Evolutionary conservation across 2,113 vertebrate species (phyloP).

Genomic region (Solenodon paradoxus): DNA sequence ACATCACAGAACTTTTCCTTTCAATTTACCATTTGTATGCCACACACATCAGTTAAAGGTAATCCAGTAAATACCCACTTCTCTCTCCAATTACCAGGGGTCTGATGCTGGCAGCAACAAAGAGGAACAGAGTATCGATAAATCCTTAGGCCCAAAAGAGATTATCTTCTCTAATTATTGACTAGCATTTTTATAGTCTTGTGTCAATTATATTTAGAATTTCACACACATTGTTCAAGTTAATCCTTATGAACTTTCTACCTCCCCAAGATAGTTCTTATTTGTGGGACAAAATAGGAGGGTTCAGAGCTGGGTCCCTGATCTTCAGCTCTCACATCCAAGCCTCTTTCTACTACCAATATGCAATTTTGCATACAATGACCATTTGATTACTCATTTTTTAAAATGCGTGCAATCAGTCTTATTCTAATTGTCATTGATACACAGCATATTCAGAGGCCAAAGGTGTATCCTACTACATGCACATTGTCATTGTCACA

Average conservation of each 20-base stretch:
- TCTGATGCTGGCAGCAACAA: neutral
- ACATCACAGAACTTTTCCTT: neutral
- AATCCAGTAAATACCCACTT: neutral
- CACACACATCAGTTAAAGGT: neutral
- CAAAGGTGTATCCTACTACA: neutral
- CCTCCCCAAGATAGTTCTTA: neutral
- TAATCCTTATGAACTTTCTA: neutral
- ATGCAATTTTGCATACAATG: slow-evolving; percentile 33
- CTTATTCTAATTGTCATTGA: neutral
- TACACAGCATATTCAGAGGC: neutral
- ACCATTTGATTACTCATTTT: slow-evolving; percentile 52
- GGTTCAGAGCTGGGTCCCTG: neutral
- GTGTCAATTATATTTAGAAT: neutral
- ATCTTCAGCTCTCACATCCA: slow-evolving; percentile 4
- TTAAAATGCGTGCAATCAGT: neutral
- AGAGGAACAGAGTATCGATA: neutral
- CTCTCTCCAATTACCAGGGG: neutral
- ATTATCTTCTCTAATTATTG: neutral
- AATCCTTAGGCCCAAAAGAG: slow-evolving; percentile 23
- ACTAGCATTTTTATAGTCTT: neutral
- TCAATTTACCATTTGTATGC: neutral
- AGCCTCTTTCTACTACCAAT: neutral
- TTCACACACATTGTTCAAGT: neutral
- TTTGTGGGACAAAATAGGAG: neutral
- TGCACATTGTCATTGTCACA: neutral